Evolutionary conservation across 1,140 invertebrate genomes (phyloP).

Genomic region (Lordiphosa stackelbergi): DNA sequence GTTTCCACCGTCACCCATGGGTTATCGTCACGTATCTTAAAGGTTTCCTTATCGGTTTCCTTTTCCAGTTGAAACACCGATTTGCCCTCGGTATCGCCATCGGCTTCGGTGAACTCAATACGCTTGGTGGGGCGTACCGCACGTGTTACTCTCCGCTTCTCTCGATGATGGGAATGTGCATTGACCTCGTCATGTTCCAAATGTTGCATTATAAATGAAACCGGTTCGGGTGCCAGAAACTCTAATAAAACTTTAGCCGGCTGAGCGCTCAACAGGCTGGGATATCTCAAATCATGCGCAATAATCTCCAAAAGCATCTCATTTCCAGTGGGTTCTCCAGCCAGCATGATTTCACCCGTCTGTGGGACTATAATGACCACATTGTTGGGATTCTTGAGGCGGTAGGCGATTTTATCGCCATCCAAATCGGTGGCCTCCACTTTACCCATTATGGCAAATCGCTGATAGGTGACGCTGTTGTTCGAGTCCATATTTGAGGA

Average conservation of each 20-base stretch:
- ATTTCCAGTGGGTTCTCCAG: constrained; percentile 84
- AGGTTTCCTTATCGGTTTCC: constrained; percentile 93
- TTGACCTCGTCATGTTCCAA: constrained; percentile 79
- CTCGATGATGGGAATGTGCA: constrained; percentile 80
- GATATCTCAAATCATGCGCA: constrained; percentile 88
- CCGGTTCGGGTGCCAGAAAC: constrained; percentile 79
- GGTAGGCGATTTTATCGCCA: constrained; percentile 91
- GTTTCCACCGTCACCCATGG: constrained; percentile 95
- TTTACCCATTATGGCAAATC: constrained; percentile 88
- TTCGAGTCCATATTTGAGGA: constrained; percentile 78
- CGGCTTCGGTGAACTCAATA: constrained; percentile 93
- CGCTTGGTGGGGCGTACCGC: constrained; percentile 94
- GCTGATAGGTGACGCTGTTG: constrained; percentile 81
- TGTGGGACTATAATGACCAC: constrained; percentile 92
- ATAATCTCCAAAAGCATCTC: constrained; percentile 85
- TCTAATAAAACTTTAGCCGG: constrained; percentile 87
- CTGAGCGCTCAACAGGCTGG: constrained; percentile 82
- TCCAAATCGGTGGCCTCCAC: constrained; percentile 91
- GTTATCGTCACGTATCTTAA: constrained; percentile 95
- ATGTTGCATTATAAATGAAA: constrained; percentile 76
- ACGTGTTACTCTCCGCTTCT: constrained; percentile 89
- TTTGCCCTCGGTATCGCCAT: constrained; percentile 91
- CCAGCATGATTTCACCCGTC: constrained; percentile 91
- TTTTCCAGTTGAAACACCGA: constrained; percentile 94
- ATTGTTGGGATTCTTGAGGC: constrained; percentile 86